Percentiles rank a stretch among this genome's conserved stretches.
Conservation (phyloP, 2,113 vertebrate species). For the Catharus bicknelli region DNA sequence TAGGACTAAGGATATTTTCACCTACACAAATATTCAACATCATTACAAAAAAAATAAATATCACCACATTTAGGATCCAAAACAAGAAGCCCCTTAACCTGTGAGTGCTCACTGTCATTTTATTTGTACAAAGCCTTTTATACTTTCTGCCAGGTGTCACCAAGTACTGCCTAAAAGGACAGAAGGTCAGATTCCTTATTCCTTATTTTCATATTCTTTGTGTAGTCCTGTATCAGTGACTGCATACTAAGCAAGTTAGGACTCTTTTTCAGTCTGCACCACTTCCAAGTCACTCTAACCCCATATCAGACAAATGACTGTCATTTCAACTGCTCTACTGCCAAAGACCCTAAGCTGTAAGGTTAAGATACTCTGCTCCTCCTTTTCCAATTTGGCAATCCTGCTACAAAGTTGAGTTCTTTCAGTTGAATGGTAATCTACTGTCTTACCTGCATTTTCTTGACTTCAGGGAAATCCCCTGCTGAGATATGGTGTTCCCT, state of each 20-base stretch:
- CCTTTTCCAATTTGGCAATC: not conserved
- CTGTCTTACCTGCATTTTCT: conserved; percentile 91
- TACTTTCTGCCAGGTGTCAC: not conserved
- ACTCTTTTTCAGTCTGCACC: not conserved
- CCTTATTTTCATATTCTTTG: not conserved
- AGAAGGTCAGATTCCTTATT: not conserved
- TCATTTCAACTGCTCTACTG: not conserved
- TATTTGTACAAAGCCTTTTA: not conserved
- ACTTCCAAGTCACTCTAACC: not conserved
- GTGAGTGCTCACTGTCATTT: not conserved
- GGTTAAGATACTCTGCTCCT: not conserved
- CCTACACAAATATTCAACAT: not conserved
- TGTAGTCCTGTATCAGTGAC: not conserved
- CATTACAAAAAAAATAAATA: not conserved
- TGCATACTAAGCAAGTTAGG: not conserved
- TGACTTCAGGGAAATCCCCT: conserved; percentile 93
- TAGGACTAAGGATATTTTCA: not conserved
- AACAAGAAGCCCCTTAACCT: not conserved
- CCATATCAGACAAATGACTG: not conserved
- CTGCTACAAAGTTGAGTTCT: not conserved
- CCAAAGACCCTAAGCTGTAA: not conserved
- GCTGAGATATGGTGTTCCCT: conserved; percentile 93
- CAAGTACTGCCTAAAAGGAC: not conserved
- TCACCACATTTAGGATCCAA: not conserved
- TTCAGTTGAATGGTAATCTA: not conserved